Conservation (phyloP, 2,113 vertebrate species). For the Malurus cyaneus region DNA sequence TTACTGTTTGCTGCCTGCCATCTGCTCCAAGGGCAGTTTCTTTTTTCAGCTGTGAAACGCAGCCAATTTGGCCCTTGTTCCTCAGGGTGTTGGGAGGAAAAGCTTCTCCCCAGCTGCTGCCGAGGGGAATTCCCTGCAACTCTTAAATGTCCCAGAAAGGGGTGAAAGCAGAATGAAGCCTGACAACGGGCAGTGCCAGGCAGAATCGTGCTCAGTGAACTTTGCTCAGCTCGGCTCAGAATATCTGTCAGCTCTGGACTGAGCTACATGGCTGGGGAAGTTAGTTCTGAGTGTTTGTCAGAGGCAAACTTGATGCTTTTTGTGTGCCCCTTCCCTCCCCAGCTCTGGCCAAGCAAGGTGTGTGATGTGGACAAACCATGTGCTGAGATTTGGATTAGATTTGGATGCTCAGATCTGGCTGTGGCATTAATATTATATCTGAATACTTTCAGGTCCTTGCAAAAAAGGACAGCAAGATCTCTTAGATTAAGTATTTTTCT, state of each 20-base stretch:
- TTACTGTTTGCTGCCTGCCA: conserved; percentile 42
- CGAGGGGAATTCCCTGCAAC: conserved; percentile 38
- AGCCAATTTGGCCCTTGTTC: conserved; percentile 52
- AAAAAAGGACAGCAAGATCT: not conserved
- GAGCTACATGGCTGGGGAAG: not conserved
- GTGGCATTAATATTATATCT: not conserved
- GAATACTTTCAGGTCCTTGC: not conserved
- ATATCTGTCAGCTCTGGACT: conserved; percentile 6
- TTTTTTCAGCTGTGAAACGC: conserved; percentile 44
- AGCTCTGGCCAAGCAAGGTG: not conserved
- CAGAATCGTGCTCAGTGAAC: conserved; percentile 30
- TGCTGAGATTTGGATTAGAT: not conserved
- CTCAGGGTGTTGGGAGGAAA: conserved; percentile 23
- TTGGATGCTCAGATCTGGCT: not conserved
- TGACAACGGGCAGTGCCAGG: not conserved
- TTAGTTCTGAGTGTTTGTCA: not conserved
- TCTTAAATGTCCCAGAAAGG: conserved; percentile 16
- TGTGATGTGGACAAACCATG: fast-evolving
- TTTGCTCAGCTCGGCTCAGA: not conserved
- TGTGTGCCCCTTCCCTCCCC: not conserved
- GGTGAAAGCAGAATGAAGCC: conserved; percentile 35
- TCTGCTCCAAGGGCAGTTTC: conserved; percentile 58
- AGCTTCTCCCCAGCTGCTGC: conserved; percentile 45
- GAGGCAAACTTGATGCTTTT: not conserved
- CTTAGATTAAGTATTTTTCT: not conserved